Conservation (phyloP, 2,797 vertebrate genomes). For the Squalus acanthias region DNA sequence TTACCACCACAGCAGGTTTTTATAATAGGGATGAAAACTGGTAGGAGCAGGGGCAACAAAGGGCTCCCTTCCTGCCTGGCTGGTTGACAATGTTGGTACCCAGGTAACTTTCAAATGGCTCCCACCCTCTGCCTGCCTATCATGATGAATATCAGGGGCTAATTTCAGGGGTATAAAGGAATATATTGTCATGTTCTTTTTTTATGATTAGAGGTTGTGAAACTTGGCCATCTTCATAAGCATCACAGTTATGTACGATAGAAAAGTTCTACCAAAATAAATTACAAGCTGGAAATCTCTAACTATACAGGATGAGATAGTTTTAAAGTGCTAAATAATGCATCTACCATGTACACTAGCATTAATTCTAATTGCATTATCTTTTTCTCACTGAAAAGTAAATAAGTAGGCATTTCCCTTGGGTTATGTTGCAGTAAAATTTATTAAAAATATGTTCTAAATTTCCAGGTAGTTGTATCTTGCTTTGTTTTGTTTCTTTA, state of each 20-base stretch:
- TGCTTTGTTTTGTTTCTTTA: too few species aligned
- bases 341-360: not conserved
- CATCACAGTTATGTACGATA: not conserved
- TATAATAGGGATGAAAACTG: not conserved
- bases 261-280: too few species aligned
- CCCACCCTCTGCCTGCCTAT: not conserved
- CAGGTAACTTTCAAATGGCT: not conserved
- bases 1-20: constrained; percentile 2
- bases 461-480: too few species aligned
- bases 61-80: not conserved
- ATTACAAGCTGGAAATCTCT: too few species aligned
- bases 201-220: not conserved
- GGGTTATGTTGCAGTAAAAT: too few species aligned
- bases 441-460: too few species aligned
- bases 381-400: not conserved
- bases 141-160: not conserved
- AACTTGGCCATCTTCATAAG: not conserved
- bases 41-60: not conserved
- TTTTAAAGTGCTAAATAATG: too few species aligned
- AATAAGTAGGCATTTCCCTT: not conserved
- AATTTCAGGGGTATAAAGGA: not conserved
- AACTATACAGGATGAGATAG: too few species aligned
- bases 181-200: not conserved
- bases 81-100: not conserved
- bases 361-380: not conserved